Percentiles rank a stretch among this genome's conserved stretches.
These are phyloP conservation scores for Anas flavirostris DNA, from an alignment of 2,797 vertebrate species.

Conservation along the genomic window DNA sequence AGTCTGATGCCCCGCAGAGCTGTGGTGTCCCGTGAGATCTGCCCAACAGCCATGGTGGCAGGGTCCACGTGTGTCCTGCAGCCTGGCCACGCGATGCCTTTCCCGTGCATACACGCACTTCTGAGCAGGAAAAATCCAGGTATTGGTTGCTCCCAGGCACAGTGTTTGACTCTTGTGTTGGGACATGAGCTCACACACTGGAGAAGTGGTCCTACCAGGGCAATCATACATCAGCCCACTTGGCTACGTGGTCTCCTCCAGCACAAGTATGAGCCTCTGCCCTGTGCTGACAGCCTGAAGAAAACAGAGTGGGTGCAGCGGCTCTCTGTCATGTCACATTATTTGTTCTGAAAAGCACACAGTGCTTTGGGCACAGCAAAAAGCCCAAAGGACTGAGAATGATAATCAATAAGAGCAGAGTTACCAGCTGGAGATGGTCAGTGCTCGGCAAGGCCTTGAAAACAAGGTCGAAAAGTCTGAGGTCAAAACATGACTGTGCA, in stretches of 20 bases:
- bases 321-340: conserved; percentile 34
- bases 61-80: rapidly evolving
- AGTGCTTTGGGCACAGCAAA: not conserved
- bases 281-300: not conserved
- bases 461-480: conserved; percentile 32
- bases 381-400: not conserved
- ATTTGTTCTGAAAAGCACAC: not conserved
- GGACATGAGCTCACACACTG: not conserved
- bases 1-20: not conserved
- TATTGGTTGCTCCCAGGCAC: not conserved
- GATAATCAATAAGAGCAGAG: conserved; percentile 24
- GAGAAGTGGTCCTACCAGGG: not conserved
- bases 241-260: not conserved
- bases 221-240: not conserved
- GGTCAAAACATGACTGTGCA: not conserved
- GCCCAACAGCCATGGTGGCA: not conserved
- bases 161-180: not conserved
- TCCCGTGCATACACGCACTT: rapidly evolving
- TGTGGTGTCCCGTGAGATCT: not conserved
- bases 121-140: not conserved
- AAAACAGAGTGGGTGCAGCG: not conserved
- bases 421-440: not conserved
- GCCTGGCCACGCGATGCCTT: rapidly evolving
- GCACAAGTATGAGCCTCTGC: not conserved
- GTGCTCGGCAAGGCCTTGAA: not conserved